Percentiles rank a stretch among this genome's conserved stretches.
Conservation (phyloP, 2,888 invertebrate genomes). For the Stictocephala bisonia region DNA sequence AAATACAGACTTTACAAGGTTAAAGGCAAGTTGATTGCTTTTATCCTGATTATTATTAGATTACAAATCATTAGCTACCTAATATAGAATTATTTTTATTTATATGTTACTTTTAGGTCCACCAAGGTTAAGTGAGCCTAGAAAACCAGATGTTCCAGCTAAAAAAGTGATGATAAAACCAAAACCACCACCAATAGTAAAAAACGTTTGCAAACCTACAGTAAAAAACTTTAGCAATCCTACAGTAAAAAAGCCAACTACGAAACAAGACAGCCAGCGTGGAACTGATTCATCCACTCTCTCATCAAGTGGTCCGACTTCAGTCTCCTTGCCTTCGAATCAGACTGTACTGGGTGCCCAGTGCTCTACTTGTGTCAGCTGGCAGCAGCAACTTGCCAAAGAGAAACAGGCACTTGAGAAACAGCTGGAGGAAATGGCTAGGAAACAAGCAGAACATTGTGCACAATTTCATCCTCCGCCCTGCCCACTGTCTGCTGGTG, state of each 20-base stretch:
- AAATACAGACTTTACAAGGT: too few species aligned
- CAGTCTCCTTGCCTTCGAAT: too few species aligned
- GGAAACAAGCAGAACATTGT: slow-evolving; percentile 53
- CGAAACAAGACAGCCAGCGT: too few species aligned
- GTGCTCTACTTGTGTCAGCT: not conserved
- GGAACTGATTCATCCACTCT: not conserved
- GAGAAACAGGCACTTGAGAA: slow-evolving; percentile 52
- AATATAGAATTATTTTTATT: not conserved
- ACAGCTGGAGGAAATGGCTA: slow-evolving; percentile 59
- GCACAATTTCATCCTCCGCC: slow-evolving; percentile 25
- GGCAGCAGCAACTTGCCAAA: slow-evolving; percentile 49
- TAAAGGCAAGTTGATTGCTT: too few species aligned
- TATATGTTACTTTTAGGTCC: not conserved
- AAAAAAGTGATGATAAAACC: not conserved
- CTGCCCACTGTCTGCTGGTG: not conserved
- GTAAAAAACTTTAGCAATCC: too few species aligned
- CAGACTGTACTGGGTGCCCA: too few species aligned
- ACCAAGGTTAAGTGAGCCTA: not conserved
- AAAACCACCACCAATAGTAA: not conserved
- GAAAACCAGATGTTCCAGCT: not conserved
- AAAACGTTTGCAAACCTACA: too few species aligned
- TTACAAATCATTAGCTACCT: too few species aligned
- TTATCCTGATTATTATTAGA: too few species aligned
- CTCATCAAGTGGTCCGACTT: not conserved
- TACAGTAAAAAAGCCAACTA: too few species aligned